These are phyloP conservation scores for Glaucopsyche alexis DNA, from an alignment of 2,888 invertebrate species.

Conservation along the genomic window DNA sequence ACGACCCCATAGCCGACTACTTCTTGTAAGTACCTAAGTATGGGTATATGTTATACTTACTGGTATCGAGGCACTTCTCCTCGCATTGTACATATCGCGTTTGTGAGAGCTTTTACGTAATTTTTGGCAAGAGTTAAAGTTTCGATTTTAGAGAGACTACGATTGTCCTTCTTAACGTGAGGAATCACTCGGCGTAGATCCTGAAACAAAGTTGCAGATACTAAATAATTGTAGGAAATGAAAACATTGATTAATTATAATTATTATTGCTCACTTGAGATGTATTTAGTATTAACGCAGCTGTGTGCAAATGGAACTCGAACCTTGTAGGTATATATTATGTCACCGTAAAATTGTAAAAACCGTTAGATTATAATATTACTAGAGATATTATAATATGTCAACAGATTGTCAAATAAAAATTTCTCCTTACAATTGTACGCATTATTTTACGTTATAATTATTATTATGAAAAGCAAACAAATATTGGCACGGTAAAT, in stretches of 20 bases:
- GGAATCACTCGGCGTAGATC: slow-evolving; percentile 92
- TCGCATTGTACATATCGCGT: slow-evolving; percentile 90
- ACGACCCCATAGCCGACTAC: no score
- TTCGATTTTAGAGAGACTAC: slow-evolving; percentile 92
- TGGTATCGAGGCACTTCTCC: slow-evolving; percentile 79
- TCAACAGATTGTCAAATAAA: no score
- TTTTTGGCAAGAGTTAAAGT: slow-evolving; percentile 93
- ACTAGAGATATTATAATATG: no score
- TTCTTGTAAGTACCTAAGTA: background rate
- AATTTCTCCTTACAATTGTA: no score
- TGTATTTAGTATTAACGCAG: background rate
- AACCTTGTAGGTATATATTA: background rate
- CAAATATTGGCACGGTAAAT: no score
- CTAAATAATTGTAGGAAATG: slow-evolving; percentile 8
- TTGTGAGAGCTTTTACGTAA: slow-evolving; percentile 93
- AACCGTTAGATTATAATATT: no score
- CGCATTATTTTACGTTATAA: no score
- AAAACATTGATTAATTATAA: background rate
- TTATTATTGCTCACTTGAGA: background rate
- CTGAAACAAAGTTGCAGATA: slow-evolving; percentile 62
- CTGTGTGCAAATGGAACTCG: background rate
- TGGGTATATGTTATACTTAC: slow-evolving; percentile 52
- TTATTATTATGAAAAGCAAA: no score
- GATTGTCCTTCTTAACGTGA: slow-evolving; percentile 90
- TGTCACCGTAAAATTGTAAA: no score